Evolutionary conservation across 2,888 invertebrate species (phyloP), one percentile per base, ranked within the genome.

Genomic region (Cynaeus angustus): DNA sequence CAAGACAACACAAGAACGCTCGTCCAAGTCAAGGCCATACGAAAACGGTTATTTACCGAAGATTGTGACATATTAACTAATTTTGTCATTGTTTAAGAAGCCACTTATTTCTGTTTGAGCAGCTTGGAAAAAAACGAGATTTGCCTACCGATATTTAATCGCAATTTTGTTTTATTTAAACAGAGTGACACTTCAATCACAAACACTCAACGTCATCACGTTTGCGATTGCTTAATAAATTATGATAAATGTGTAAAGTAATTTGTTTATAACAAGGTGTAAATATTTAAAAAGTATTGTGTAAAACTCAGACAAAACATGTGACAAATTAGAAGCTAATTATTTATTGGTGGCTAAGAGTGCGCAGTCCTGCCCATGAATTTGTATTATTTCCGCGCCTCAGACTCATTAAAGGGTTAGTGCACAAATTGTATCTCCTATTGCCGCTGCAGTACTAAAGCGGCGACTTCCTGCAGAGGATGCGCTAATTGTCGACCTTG

Each of bases 381-480:
- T 33, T 33, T 33, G 33, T 33, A 7, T 7, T 28, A 28, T 7
- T 28, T 28, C 28, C 28, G n/a, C n/a, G 37, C 37, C 8, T 37
- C 37, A 37, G 37, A 12, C 12, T n/a, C 1, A 46, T 46, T 46
- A 46, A 26, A 46, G 9, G 6, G 9, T 46, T 46, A 9, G n/a
- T 46, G 46, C n/a, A 30, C 52, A 55, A 55, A 14, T 33, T 52
- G 21, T 21, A 21, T 30, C 52, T 14, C 12, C 50, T 28, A 26
- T 28, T n/a, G 48, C 48, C 10, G 48, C 48, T 28, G 21, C 28
- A 67, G 72, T 62, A 68, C 66, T 65, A 74, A 76, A 76, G 67
- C 74, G 73, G 56, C 71, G 16, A 75, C 74, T 74, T 76, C 76
- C 76, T 76, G 75, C 59, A 67, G 68, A 72, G 74, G 73, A 76